Evolutionary conservation across 2,888 invertebrate species (phyloP).

Genomic region (Hyles lineata): DNA sequence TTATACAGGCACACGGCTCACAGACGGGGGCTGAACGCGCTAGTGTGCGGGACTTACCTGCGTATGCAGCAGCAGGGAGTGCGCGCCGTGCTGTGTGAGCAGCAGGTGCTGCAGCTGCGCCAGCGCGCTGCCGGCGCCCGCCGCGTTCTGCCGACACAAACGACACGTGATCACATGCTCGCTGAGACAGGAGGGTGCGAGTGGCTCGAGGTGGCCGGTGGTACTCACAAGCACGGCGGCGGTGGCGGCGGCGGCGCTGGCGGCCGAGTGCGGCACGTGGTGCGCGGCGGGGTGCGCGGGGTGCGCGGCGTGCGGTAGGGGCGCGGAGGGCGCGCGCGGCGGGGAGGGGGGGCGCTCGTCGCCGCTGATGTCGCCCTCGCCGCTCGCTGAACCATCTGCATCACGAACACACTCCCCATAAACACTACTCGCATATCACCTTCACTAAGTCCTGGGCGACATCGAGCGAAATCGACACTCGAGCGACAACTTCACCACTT

Average conservation of each 20-base stretch:
- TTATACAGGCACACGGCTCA: too few species aligned
- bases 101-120: conserved; percentile 79
- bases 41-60: conserved; percentile 53
- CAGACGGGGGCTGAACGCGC: too few species aligned
- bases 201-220: background rate
- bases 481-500: too few species aligned
- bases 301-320: conserved; percentile 59
- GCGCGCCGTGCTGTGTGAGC: conserved; percentile 78
- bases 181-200: background rate
- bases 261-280: conserved; percentile 45
- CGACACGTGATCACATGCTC: background rate
- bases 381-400: conserved; percentile 78
- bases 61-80: conserved; percentile 77
- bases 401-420: background rate
- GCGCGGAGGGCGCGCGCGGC: conserved; percentile 65
- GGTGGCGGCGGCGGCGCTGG: conserved; percentile 55
- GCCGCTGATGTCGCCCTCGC: conserved; percentile 74
- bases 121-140: conserved; percentile 73
- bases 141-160: conserved; percentile 60
- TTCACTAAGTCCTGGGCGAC: too few species aligned
- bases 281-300: conserved; percentile 47
- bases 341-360: conserved; percentile 73
- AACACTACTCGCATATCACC: background rate
- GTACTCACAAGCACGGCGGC: conserved; percentile 63
- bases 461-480: too few species aligned